phyloP scores from a whole-genome alignment of 2,888 invertebrate species.

The Cepaea hortensis region DNA sequence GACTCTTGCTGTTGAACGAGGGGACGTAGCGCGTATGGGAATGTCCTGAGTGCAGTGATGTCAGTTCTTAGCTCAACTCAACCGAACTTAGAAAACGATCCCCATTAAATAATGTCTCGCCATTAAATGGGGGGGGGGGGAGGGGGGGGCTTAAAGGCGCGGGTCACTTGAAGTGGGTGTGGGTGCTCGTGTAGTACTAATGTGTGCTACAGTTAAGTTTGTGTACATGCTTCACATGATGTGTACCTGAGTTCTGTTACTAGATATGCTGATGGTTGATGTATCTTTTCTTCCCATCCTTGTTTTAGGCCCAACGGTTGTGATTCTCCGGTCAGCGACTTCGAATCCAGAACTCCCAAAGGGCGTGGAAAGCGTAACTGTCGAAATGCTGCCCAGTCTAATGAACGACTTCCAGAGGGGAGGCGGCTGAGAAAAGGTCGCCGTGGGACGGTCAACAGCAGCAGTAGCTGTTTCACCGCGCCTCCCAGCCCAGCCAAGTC shows the following conservation, averaged over 20 bases:
- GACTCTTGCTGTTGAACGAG: too few relatives aligned
- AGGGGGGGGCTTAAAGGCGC: too few relatives aligned
- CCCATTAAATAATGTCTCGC: too few relatives aligned
- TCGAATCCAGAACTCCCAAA: constrained; percentile 94
- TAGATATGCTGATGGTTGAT: not conserved
- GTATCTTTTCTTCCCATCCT: not conserved
- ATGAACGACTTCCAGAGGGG: constrained; percentile 78
- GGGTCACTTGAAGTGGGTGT: too few relatives aligned
- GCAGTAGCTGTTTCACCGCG: constrained; percentile 77
- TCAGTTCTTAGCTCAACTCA: too few relatives aligned
- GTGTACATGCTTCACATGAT: too few relatives aligned
- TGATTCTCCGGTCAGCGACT: constrained; percentile 96
- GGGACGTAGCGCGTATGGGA: too few relatives aligned
- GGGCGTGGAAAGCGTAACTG: constrained; percentile 90
- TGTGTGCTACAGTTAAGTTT: too few relatives aligned
- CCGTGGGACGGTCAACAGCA: constrained; percentile 75
- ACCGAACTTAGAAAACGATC: too few relatives aligned
- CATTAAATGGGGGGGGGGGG: too few relatives aligned
- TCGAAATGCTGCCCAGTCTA: constrained; percentile 66
- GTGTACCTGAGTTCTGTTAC: not conserved
- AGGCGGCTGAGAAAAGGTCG: constrained; percentile 78
- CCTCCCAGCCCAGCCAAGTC: constrained; percentile 79
- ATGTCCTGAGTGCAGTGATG: too few relatives aligned
- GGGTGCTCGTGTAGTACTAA: too few relatives aligned
- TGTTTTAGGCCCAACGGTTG: constrained; percentile 78